Percentiles rank a stretch among this genome's conserved stretches.
Evolutionary conservation across 2,797 vertebrate species (phyloP).

Genomic region (Echiichthys vipera): DNA sequence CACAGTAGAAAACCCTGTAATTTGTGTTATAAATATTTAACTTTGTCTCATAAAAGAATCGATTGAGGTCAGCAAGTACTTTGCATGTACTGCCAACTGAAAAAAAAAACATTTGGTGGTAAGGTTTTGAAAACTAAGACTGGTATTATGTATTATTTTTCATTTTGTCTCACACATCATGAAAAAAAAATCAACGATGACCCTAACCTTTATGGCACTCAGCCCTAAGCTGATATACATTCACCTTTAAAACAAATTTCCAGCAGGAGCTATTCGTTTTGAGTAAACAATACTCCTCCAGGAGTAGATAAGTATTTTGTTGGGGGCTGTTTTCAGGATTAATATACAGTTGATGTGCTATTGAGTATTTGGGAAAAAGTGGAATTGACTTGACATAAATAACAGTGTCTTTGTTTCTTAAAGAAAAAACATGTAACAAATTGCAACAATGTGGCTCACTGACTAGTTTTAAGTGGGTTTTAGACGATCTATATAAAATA

Average conservation of each 20-base stretch:
- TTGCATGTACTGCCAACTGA: constrained; percentile 16
- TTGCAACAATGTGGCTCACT: background rate
- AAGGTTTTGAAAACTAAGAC: background rate
- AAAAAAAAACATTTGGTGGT: constrained; percentile 6
- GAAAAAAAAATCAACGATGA: background rate
- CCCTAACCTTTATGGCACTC: background rate
- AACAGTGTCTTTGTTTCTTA: background rate
- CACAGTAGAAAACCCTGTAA: constrained; percentile 14
- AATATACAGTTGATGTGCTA: background rate
- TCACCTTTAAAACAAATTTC: background rate
- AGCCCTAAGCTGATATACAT: background rate
- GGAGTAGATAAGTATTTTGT: background rate
- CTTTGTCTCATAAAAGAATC: constrained; percentile 40
- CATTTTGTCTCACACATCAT: background rate
- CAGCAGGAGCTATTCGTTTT: background rate
- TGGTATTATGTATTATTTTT: background rate
- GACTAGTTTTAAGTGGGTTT: background rate
- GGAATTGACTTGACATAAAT: background rate
- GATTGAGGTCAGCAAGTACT: constrained; percentile 37
- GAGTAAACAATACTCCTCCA: background rate
- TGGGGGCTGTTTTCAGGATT: background rate
- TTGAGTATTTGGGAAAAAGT: background rate
- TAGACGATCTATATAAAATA: too few relatives aligned
- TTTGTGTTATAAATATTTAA: constrained; percentile 41
- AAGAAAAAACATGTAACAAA: background rate